Conservation (phyloP, 2,888 invertebrate species). For the Acheta domesticus region DNA sequence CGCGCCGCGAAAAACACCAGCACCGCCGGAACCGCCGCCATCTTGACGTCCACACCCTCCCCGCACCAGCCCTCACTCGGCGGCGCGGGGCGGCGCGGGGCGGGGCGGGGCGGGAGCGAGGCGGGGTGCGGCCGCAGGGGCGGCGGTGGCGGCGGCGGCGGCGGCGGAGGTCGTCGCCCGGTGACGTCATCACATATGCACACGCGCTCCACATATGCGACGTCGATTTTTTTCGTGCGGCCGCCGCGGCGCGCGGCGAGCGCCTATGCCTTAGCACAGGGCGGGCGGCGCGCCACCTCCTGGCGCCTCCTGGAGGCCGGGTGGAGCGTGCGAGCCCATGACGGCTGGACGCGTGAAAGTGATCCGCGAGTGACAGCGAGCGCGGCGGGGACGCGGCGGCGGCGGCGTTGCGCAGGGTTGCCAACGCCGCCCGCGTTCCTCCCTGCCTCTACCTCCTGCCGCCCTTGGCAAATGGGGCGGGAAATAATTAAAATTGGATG, state of each 20-base stretch:
- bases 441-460: too few relatives aligned
- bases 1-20: background rate
- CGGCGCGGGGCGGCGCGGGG: too few relatives aligned
- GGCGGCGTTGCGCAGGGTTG: background rate
- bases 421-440: too few relatives aligned
- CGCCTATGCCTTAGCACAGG: background rate
- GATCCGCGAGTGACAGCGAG: slow-evolving; percentile 21
- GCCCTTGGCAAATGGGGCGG: too few relatives aligned
- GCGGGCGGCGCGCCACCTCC: slow-evolving; percentile 12
- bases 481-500: too few relatives aligned
- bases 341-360: slow-evolving; percentile 23
- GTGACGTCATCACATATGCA: slow-evolving; percentile 10
- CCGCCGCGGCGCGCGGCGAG: background rate
- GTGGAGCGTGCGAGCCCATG: background rate
- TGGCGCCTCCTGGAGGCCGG: background rate
- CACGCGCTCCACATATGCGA: background rate
- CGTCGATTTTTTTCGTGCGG: background rate
- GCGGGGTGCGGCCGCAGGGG: background rate
- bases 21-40: background rate
- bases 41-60: background rate
- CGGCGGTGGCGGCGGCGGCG: background rate
- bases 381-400: background rate
- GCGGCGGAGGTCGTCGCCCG: background rate
- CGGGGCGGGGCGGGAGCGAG: too few relatives aligned
- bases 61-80: too few relatives aligned